A percentile compares a stretch with the other conserved stretches of the same genome.
phyloP scores from a whole-genome alignment of 2,888 invertebrate species.

The Drosophila histrio region DNA sequence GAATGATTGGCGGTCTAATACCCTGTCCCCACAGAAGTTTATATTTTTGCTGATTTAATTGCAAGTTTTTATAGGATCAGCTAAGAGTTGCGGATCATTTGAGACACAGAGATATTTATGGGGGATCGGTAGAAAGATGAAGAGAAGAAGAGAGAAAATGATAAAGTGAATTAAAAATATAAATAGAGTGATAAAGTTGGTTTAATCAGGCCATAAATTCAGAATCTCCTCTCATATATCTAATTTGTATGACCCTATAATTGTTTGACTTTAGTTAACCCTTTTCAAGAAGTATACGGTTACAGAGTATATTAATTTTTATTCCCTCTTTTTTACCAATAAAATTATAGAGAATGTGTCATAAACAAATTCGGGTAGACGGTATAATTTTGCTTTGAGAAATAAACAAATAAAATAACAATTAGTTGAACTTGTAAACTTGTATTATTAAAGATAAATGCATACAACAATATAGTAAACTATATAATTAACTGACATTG shows the following conservation, averaged over 20 bases:
- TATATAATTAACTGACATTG: not conserved
- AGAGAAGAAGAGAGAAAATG: not conserved
- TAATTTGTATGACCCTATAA: not conserved
- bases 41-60: not conserved
- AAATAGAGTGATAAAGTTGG: not conserved
- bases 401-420: not conserved
- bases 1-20: not conserved
- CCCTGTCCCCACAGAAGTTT: not conserved
- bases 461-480: too few species aligned
- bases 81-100: too few species aligned
- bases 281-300: not conserved
- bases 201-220: too few species aligned
- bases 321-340: not conserved
- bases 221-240: not conserved
- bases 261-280: not conserved
- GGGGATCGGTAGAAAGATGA: not conserved
- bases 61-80: too few species aligned
- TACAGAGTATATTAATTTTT: not conserved
- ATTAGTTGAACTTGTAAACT: not conserved
- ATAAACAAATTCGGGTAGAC: not conserved
- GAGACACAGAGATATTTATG: too few species aligned
- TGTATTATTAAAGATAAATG: not conserved
- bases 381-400: not conserved
- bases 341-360: not conserved
- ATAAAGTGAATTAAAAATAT: not conserved